Evolutionary conservation across 1,140 invertebrate genomes (phyloP).

Genomic region (Halyomorpha halys): DNA sequence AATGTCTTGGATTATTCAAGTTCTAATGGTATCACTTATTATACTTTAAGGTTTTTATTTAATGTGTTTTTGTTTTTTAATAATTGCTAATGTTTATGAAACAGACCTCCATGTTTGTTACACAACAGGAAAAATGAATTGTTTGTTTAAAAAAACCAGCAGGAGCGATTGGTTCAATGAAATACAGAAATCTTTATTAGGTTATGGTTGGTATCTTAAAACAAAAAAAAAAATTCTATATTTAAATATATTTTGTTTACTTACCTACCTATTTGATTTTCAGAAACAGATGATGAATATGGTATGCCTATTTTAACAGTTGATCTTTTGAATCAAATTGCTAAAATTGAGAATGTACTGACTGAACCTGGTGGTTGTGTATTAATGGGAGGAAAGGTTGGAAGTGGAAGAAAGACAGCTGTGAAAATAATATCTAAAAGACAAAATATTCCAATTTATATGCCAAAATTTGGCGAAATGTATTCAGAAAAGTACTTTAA

Average conservation of each 20-base stretch:
- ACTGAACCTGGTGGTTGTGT: constrained; percentile 52
- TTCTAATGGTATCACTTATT: background rate
- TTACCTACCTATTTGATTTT: constrained; percentile 29
- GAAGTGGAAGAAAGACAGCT: constrained; percentile 65
- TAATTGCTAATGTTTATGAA: no score
- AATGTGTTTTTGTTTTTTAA: no score
- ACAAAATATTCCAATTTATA: constrained; percentile 55
- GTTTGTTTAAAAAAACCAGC: no score
- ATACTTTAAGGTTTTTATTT: no score
- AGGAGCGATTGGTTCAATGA: background rate
- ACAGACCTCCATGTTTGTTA: no score
- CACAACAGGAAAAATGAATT: no score
- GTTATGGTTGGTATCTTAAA: background rate
- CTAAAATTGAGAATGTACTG: constrained; percentile 51
- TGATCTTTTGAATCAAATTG: constrained; percentile 32
- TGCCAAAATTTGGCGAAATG: constrained; percentile 44
- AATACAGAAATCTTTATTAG: background rate
- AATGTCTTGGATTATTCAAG: background rate
- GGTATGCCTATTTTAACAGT: background rate
- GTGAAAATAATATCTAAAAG: constrained; percentile 59
- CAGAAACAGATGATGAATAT: constrained; percentile 44
- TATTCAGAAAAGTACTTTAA: constrained; percentile 53
- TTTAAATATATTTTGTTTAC: constrained; percentile 14
- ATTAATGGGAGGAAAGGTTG: constrained; percentile 61
- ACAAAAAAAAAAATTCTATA: background rate